A percentile compares a stretch with the other conserved stretches of the same genome.
phyloP scores from a whole-genome alignment of 2,888 invertebrate genomes.

The Zaprionus obscuricornis region DNA sequence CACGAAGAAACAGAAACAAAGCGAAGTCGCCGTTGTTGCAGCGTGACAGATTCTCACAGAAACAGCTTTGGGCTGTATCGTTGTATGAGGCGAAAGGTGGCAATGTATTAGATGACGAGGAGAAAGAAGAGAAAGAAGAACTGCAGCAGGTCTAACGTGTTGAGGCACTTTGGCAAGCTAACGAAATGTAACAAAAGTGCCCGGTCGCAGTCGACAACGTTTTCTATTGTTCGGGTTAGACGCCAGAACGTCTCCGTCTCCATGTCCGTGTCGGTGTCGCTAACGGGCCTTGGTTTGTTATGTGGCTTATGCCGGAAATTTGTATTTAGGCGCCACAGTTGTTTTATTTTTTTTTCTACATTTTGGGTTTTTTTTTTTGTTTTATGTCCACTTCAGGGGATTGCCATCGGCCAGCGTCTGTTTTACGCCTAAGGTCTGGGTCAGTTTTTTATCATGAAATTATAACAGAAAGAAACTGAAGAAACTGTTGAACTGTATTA shows the following conservation, averaged over 20 bases:
- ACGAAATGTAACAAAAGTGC: slow-evolving; percentile 77
- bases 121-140: slow-evolving; percentile 13
- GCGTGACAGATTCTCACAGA: slow-evolving; percentile 16
- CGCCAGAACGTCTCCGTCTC: too few relatives aligned
- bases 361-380: neutral
- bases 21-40: slow-evolving; percentile 54
- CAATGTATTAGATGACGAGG: neutral
- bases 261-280: slow-evolving; percentile 42
- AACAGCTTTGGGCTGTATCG: neutral
- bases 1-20: too few relatives aligned
- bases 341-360: slow-evolving; percentile 25
- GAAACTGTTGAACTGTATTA: too few relatives aligned
- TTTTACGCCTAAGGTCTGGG: slow-evolving; percentile 27
- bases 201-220: slow-evolving; percentile 31
- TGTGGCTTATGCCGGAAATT: slow-evolving; percentile 78
- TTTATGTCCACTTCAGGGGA: slow-evolving; percentile 2
- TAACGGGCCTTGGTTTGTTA: slow-evolving; percentile 69
- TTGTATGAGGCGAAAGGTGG: neutral
- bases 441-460: slow-evolving; percentile 12
- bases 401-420: slow-evolving; percentile 6
- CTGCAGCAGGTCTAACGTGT: slow-evolving; percentile 54
- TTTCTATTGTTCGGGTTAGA: slow-evolving; percentile 41
- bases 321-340: slow-evolving; percentile 66
- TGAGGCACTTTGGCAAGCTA: slow-evolving; percentile 75
- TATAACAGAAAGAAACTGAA: too few relatives aligned